Base-by-base conservation (phyloP, 1,140 invertebrate genomes). In the Brachionus asplanchnoidis region DNA sequence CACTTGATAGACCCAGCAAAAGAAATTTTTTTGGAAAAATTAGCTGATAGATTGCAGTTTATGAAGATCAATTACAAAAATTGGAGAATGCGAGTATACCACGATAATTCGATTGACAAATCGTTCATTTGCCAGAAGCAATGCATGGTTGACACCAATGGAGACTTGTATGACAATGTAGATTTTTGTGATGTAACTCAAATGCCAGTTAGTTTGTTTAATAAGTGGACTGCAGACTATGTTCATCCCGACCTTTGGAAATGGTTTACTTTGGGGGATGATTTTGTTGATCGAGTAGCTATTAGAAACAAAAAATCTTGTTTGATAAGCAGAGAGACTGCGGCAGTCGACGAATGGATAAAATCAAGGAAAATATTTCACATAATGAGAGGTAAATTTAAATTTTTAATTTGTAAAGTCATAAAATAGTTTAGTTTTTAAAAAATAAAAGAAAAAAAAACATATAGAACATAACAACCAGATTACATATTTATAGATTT, bases 101-200 rank as follows among this genome's bases (percentile, higher is more conserved):
- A 82, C 26, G 28, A 82, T 82, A 44, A 14, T 26, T 65, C 53
- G 2, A 23, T 82, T 12, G 79, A 82, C 1, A 40, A 65, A 46
- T 20, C 28, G 12, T 1, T 40, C 2, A 60, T 42, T 17, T 82
- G 79, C 23, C 53, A 82, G 44, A 60, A 65, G 12, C 32, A 82
- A 14, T 82, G 79, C 32, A 20, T 65, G 60, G 23, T 7, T 12
- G 32, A 82, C 32, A 40, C n/a, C 6, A 65, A 68, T 44, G 53
- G 28, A 23, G 17, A 60, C 17, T 77, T 77, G 20, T 77, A 28
- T 28, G 65, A 82, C 60, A 42, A 44, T 20, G n/a, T 82, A 28
- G 79, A 82, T 68, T 82, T 82, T 82, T 82, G 79, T 82, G 53
- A 65, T 14, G 65, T 82, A 36, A 26, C 14, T 1, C 50, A 82